A percentile compares a stretch with the other conserved stretches of the same genome.
Conservation (phyloP, 64 coral and sea anemone genomes). For the Orbicella faveolata region DNA sequence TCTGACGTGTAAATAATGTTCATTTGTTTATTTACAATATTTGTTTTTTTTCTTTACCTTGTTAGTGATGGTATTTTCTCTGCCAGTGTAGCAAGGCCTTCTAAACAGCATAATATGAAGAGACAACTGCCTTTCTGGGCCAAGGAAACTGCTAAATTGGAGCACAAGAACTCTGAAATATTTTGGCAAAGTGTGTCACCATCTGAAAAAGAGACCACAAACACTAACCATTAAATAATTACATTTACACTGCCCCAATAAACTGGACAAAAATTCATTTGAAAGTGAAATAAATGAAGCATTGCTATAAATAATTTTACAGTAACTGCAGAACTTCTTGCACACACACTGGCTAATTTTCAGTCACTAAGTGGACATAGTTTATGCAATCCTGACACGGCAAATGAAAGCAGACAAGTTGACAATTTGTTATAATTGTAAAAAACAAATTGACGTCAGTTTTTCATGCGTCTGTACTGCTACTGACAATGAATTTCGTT, state of each 20-base stretch:
- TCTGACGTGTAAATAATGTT: too few relatives aligned
- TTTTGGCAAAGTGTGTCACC: slow-evolving; percentile 74
- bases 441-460: too few relatives aligned
- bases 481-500: too few relatives aligned
- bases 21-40: too few relatives aligned
- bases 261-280: neutral
- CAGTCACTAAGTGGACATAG: neutral
- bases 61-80: slow-evolving; percentile 84
- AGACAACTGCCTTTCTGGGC: slow-evolving; percentile 54
- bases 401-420: too few relatives aligned
- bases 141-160: slow-evolving; percentile 59
- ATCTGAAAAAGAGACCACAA: slow-evolving; percentile 50
- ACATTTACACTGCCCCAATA: too few relatives aligned
- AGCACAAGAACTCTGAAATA: slow-evolving; percentile 76
- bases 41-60: slow-evolving; percentile 33
- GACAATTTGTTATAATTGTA: too few relatives aligned
- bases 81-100: slow-evolving; percentile 73
- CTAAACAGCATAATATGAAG: slow-evolving; percentile 83
- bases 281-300: too few relatives aligned
- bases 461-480: too few relatives aligned
- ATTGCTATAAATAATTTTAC: too few relatives aligned
- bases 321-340: too few relatives aligned
- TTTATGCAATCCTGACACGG: neutral
- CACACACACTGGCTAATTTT: neutral
- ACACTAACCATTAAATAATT: too few relatives aligned